phyloP scores from a whole-genome alignment of 2,797 vertebrate species.

The Parambassis ranga region DNA sequence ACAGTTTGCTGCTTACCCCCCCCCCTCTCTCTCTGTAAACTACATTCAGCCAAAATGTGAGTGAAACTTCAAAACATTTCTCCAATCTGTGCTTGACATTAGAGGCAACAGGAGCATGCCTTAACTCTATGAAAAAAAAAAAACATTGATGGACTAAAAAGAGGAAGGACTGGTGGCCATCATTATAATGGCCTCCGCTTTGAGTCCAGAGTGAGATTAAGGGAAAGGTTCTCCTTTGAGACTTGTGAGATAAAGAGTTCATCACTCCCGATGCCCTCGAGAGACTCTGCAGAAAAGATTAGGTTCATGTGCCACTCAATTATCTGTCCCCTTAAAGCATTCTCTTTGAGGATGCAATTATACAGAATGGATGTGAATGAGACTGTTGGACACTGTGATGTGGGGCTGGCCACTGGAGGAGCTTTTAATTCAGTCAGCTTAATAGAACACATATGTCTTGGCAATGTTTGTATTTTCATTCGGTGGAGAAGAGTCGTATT shows the following conservation, averaged over 20 bases:
- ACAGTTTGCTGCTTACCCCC: not conserved
- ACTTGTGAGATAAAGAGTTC: conserved; percentile 64
- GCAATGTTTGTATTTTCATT: conserved; percentile 62
- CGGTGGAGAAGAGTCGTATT: conserved; percentile 47
- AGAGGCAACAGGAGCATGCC: not conserved
- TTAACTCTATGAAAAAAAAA: conserved; percentile 1
- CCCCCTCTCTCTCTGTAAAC: conserved; percentile 2
- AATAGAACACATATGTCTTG: conserved; percentile 65
- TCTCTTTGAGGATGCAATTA: conserved; percentile 71
- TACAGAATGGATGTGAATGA: conserved; percentile 60
- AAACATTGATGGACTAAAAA: conserved; percentile 27
- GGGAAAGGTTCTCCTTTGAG: conserved; percentile 59
- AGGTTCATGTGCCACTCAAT: conserved; percentile 74
- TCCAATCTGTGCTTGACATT: conserved; percentile 4
- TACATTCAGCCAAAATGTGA: not conserved
- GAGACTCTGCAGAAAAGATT: conserved; percentile 66
- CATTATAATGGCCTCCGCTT: conserved; percentile 47
- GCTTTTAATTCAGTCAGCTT: conserved; percentile 53
- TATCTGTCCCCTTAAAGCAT: conserved; percentile 66
- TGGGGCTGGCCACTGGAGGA: conserved; percentile 48
- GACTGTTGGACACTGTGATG: conserved; percentile 51
- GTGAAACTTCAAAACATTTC: conserved; percentile 15
- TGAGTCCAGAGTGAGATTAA: conserved; percentile 57
- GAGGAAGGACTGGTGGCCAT: conserved; percentile 35
- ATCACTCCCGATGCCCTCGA: conserved; percentile 51